Conservation (phyloP, 2,113 vertebrate species). For the Piaya cayana region DNA sequence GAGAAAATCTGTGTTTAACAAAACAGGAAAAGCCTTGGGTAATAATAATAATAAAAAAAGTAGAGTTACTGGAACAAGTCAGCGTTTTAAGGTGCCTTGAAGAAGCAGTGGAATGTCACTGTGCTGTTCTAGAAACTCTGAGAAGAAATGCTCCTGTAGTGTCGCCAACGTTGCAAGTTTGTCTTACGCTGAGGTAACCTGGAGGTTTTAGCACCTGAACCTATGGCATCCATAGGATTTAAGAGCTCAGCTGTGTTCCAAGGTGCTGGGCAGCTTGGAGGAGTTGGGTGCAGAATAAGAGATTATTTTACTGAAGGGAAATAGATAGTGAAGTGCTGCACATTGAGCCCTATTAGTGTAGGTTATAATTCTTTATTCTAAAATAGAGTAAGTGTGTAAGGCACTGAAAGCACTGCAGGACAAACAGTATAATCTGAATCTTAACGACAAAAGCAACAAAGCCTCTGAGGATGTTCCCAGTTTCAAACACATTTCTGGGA, state of each 20-base stretch:
- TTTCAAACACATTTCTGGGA: not conserved
- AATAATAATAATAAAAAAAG: not conserved
- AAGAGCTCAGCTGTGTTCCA: not conserved
- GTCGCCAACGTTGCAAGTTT: not conserved
- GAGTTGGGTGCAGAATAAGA: not conserved
- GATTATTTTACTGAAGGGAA: not conserved
- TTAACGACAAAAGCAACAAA: not conserved
- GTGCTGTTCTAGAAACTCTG: not conserved
- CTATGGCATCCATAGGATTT: not conserved
- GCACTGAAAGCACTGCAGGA: not conserved
- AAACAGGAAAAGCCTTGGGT: constrained; percentile 11
- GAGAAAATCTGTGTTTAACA: constrained; percentile 21
- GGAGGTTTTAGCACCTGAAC: not conserved
- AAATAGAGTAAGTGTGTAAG: not conserved
- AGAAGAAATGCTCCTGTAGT: not conserved
- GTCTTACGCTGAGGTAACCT: not conserved
- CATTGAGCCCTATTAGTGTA: not conserved
- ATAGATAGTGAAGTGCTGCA: not conserved
- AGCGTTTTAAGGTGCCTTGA: not conserved
- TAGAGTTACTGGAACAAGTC: not conserved
- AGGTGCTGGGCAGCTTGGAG: not conserved
- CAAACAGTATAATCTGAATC: not conserved
- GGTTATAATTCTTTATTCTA: not conserved
- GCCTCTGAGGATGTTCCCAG: not conserved
- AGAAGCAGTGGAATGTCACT: not conserved